Evolutionary conservation across 2,888 invertebrate species (phyloP).

Genomic region (Sinotaia quadrata): DNA sequence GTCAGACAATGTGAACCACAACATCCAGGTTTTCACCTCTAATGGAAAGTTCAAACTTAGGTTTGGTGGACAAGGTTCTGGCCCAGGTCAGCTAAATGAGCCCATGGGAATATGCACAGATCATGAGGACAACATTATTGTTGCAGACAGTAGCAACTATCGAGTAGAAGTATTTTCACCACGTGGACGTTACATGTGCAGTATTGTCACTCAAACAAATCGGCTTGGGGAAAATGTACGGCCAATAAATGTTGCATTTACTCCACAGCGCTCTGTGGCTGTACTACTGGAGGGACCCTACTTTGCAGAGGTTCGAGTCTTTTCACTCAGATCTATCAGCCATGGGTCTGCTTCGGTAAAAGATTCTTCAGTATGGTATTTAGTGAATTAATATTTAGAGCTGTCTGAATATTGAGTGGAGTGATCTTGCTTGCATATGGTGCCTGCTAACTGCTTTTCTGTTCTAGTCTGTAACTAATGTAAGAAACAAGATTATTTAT

Average conservation of each 20-base stretch:
- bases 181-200: slow-evolving; percentile 52
- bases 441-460: background rate
- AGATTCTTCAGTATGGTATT: slow-evolving; percentile 17
- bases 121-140: slow-evolving; percentile 57
- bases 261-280: slow-evolving; percentile 50
- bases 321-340: slow-evolving; percentile 11
- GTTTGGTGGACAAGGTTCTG: slow-evolving; percentile 52
- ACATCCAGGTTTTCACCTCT: slow-evolving; percentile 52
- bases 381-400: slow-evolving; percentile 11
- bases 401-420: background rate
- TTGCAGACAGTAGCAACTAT: slow-evolving; percentile 64
- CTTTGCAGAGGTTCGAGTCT: slow-evolving; percentile 63
- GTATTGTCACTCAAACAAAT: slow-evolving; percentile 52
- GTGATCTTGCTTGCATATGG: background rate
- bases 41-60: slow-evolving; percentile 58
- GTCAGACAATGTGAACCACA: slow-evolving; percentile 58
- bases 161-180: slow-evolving; percentile 60
- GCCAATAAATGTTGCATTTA: slow-evolving; percentile 62
- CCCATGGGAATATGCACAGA: slow-evolving; percentile 65
- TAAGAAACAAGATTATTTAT: too few relatives aligned
- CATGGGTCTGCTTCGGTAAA: slow-evolving; percentile 12
- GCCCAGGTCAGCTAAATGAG: slow-evolving; percentile 49
- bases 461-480: background rate
- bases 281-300: slow-evolving; percentile 58
- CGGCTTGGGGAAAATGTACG: slow-evolving; percentile 52